Conservation (phyloP, 2,797 vertebrate species). For the Sebastes hubbsi region DNA sequence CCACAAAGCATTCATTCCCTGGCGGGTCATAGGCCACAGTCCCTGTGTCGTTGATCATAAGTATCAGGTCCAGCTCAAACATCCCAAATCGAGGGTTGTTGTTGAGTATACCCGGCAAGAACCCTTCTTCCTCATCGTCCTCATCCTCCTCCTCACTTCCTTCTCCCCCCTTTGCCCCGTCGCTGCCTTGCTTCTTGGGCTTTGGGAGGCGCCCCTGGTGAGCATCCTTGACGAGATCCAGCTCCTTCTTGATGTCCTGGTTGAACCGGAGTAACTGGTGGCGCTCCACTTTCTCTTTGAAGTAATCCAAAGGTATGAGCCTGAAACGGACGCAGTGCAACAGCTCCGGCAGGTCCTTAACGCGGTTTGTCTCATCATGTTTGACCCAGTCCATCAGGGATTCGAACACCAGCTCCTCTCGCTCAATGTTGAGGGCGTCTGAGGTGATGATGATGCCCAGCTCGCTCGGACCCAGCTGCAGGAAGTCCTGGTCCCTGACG, state of each 20-base stretch:
- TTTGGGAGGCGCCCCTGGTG: conserved; percentile 87
- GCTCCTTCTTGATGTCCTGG: conserved; percentile 90
- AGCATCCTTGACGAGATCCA: conserved; percentile 92
- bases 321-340: conserved; percentile 94
- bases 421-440: conserved; percentile 90
- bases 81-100: conserved; percentile 97
- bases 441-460: conserved; percentile 92
- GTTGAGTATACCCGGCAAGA: conserved; percentile 92
- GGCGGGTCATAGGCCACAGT: conserved; percentile 92
- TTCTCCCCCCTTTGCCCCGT: conserved; percentile 66
- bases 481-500: conserved; percentile 91
- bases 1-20: conserved; percentile 92
- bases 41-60: conserved; percentile 92
- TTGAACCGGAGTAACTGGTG: conserved; percentile 84
- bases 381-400: conserved; percentile 92
- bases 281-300: conserved; percentile 89
- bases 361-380: conserved; percentile 79
- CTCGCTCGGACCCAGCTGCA: conserved; percentile 89
- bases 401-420: conserved; percentile 93
- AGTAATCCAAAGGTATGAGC: conserved; percentile 88
- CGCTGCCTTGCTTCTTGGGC: conserved; percentile 4
- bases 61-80: conserved; percentile 94
- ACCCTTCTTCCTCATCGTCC: conserved; percentile 80
- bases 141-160: conserved; percentile 72
- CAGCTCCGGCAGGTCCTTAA: conserved; percentile 87